phyloP scores from a whole-genome alignment of 92 coral and sea anemone species.

The Hydrozoanthus gracilis region DNA sequence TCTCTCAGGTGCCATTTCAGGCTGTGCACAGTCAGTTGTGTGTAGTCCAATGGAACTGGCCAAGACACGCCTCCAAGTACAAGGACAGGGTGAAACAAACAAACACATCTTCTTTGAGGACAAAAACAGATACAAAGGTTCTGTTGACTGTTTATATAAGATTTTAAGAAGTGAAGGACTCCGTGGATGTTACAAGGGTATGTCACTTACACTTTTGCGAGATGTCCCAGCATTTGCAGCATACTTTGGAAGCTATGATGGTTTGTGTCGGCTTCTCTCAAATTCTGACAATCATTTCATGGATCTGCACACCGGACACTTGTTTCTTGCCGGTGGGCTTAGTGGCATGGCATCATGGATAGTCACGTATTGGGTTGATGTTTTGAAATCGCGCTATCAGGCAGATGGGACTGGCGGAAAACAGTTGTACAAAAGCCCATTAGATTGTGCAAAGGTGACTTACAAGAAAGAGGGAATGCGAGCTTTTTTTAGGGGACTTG shows the following conservation, averaged over 20 bases:
- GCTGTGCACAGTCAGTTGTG: conserved; percentile 84
- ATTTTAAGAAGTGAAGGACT: conserved; percentile 72
- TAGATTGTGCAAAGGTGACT: conserved; percentile 80
- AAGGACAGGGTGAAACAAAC: conserved; percentile 62
- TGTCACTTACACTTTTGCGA: conserved; percentile 72
- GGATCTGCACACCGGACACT: conserved; percentile 63
- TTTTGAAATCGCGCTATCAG: conserved; percentile 88
- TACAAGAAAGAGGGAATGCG: conserved; percentile 71
- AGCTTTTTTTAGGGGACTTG: conserved; percentile 80
- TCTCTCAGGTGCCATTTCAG: conserved; percentile 84
- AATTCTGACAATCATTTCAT: conserved; percentile 53
- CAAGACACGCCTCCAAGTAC: conserved; percentile 93
- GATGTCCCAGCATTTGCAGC: conserved; percentile 85
- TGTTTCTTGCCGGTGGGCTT: conserved; percentile 91
- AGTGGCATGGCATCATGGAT: conserved; percentile 91
- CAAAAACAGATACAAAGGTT: conserved; percentile 67
- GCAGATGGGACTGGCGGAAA: conserved; percentile 78
- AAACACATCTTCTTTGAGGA: conserved; percentile 57
- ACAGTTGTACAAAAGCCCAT: conserved; percentile 57
- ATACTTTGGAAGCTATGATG: conserved; percentile 89
- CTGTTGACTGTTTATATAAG: conserved; percentile 84
- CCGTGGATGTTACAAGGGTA: conserved; percentile 81
- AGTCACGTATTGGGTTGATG: conserved; percentile 79
- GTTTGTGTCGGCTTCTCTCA: conserved; percentile 67
- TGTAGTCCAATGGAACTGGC: conserved; percentile 94